Evolutionary conservation across 2,888 invertebrate species (phyloP).

Genomic region (Polydrusus cervinus): DNA sequence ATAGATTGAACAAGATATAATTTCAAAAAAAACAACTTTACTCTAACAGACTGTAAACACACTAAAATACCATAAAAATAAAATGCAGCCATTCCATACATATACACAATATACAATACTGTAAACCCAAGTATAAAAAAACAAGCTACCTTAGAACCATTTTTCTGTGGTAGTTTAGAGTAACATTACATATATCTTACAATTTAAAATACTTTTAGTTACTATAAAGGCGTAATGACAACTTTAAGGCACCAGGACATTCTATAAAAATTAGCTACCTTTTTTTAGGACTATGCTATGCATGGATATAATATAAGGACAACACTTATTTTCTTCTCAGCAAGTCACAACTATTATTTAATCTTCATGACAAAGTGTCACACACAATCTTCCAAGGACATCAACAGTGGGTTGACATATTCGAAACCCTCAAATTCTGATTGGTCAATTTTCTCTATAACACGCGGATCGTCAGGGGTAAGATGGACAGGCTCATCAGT

Average conservation of each 20-base stretch:
- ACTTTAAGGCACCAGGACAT: constrained; percentile 12
- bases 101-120: too few species aligned
- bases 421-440: constrained; percentile 99
- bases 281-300: neutral
- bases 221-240: neutral
- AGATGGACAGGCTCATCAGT: constrained; percentile 98
- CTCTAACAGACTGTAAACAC: neutral
- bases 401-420: constrained; percentile 99
- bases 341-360: neutral
- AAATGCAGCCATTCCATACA: too few species aligned
- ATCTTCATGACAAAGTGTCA: constrained; percentile 73
- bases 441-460: constrained; percentile 98
- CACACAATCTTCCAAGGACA: constrained; percentile 99
- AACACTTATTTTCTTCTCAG: neutral
- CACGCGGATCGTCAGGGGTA: constrained; percentile 95
- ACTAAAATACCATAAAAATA: neutral
- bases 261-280: neutral
- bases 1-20: too few species aligned
- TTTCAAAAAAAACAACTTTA: neutral
- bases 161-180: too few species aligned
- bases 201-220: constrained; percentile 12
- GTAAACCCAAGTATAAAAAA: too few species aligned
- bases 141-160: too few species aligned
- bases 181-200: too few species aligned
- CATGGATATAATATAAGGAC: too few species aligned